Evolutionary conservation across 2,113 vertebrate species (phyloP), one percentile per base, ranked within the genome.

Genomic region (Thalassoma bifasciatum): DNA sequence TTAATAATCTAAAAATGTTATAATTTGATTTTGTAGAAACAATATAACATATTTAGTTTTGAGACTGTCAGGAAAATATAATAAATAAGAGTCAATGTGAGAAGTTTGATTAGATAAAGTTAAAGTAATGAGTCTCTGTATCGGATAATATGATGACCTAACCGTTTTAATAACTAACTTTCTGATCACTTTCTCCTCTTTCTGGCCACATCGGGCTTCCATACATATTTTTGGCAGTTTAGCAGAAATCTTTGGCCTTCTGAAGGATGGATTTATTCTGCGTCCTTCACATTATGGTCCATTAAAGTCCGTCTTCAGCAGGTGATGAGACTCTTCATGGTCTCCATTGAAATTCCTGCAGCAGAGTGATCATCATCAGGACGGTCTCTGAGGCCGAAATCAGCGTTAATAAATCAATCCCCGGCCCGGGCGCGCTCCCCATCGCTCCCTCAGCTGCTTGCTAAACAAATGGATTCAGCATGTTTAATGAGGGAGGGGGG

Each of bases 381-480:
- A 61, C 61, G 65, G 84, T 85, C 84, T 89, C 83, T 37, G 66
- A 84, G 91, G 87, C 81, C 57, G 50, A 73, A 86, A 90, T 87
- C 84, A 79, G 85, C 53, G 84, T 85, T 90, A 86, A 92, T 92
- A 90, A 92, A 92, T 92, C 91, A 92, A 84, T 80, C 82, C 63
- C 51, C 57, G 26, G 84, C 82, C 73, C 46, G 80, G 30, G 72
- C 30, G 70, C 75, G 83, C 56, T 65, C 79, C 40, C 56, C 72
- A 38, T 17, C 54, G 44, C 79, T 91, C 88, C 82, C 88, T 75
- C 62, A 49, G 85, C 89, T 86, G 82, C 79, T 81, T 70, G 74
- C 80, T 82, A 89, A 88, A 91, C 90, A 91, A 92, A 91, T 90
- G 88, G 89, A 90, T 89, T 90, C 88, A 82, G 79, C 84, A 90